Evolutionary conservation across 2,888 invertebrate species (phyloP).

Genomic region (Apeira syringaria): DNA sequence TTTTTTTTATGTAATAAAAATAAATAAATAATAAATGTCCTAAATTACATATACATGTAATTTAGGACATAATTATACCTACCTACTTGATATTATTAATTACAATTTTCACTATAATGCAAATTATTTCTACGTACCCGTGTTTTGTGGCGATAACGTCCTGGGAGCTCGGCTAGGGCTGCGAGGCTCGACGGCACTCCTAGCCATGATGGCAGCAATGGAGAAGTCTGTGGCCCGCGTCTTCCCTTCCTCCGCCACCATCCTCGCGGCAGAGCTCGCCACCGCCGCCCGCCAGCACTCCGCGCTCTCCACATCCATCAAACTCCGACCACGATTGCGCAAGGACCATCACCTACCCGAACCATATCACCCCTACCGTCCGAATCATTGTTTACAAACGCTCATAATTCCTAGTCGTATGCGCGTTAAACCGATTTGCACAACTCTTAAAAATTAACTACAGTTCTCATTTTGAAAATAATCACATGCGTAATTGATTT

Average conservation of each 20-base stretch:
- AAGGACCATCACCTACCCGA: slow-evolving; percentile 21
- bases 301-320: slow-evolving; percentile 78
- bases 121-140: slow-evolving; percentile 55
- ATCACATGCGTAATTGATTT: slow-evolving; percentile 14
- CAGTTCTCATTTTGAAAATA: slow-evolving; percentile 8
- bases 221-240: slow-evolving; percentile 95
- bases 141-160: slow-evolving; percentile 70
- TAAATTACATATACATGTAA: too few relatives aligned
- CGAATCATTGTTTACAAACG: slow-evolving; percentile 49
- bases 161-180: slow-evolving; percentile 49
- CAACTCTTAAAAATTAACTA: slow-evolving; percentile 6
- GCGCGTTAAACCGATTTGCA: slow-evolving; percentile 1
- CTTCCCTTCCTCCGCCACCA: slow-evolving; percentile 78
- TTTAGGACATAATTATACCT: too few relatives aligned
- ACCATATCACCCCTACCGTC: slow-evolving; percentile 69
- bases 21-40: too few relatives aligned
- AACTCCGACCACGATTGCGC: slow-evolving; percentile 54
- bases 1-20: too few relatives aligned
- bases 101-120: too few relatives aligned
- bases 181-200: slow-evolving; percentile 75
- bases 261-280: slow-evolving; percentile 61
- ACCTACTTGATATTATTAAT: too few relatives aligned
- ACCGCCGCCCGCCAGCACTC: slow-evolving; percentile 69
- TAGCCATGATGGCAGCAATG: slow-evolving; percentile 97
- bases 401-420: slow-evolving; percentile 8